Percentiles rank a stretch among this genome's conserved stretches.
phyloP scores from a whole-genome alignment of 2,113 vertebrate genomes.

The Grammomys surdaster region DNA sequence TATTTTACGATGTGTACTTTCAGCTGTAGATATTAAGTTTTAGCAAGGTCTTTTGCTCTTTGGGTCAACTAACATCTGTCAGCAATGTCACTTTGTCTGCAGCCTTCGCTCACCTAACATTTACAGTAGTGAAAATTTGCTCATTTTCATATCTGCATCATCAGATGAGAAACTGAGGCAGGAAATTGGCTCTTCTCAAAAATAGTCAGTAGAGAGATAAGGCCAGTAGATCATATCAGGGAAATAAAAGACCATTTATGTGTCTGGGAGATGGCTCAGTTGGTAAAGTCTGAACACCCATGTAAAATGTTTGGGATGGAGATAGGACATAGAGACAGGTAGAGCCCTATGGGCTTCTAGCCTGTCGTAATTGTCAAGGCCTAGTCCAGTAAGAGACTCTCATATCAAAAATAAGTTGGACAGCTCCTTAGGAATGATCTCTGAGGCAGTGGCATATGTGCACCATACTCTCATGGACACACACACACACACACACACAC shows the following conservation, averaged over 20 bases:
- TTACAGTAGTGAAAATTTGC: neutral
- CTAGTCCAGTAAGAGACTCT: neutral
- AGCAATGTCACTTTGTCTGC: neutral
- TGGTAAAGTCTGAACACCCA: neutral
- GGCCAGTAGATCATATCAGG: neutral
- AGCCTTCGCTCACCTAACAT: neutral
- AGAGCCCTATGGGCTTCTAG: neutral
- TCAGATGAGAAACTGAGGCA: conserved; percentile 19
- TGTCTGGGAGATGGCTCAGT: neutral
- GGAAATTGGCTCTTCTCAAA: neutral
- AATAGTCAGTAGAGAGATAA: neutral
- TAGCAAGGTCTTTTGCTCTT: neutral
- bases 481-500: neutral
- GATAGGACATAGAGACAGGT: neutral
- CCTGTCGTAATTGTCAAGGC: neutral
- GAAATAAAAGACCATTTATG: neutral
- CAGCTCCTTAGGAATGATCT: neutral
- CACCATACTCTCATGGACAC: neutral
- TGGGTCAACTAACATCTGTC: neutral
- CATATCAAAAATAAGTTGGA: neutral
- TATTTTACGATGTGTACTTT: neutral
- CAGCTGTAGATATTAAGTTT: neutral
- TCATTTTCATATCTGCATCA: neutral
- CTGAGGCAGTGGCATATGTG: neutral
- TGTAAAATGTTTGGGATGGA: neutral